These are phyloP conservation scores for Conopomorpha cramerella DNA, from an alignment of 1,140 invertebrate genomes.

Conservation along the genomic window DNA sequence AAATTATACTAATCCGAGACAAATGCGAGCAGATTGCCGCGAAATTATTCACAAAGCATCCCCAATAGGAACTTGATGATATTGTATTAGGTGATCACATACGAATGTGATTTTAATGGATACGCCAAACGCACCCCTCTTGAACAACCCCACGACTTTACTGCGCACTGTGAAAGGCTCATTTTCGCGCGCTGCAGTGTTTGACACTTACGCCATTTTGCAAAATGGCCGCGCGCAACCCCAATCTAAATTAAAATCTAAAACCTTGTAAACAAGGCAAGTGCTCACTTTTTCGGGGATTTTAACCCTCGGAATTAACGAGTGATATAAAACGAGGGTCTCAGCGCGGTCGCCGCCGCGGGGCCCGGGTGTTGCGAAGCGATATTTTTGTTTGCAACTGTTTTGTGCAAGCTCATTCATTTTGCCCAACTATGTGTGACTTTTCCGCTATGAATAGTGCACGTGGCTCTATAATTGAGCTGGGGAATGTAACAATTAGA, in stretches of 20 bases:
- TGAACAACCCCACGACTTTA: slow-evolving; percentile 14
- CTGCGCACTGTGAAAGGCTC: no score
- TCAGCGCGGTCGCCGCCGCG: no score
- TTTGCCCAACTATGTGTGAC: no score
- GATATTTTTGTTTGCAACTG: not conserved
- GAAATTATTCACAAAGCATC: slow-evolving; percentile 56
- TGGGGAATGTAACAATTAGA: no score
- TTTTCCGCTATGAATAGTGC: no score
- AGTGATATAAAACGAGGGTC: slow-evolving; percentile 44
- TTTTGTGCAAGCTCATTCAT: no score
- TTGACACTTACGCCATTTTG: no score
- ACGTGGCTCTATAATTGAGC: no score
- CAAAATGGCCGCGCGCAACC: no score
- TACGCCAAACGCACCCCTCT: slow-evolving; percentile 19
- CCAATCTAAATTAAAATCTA: slow-evolving; percentile 65
- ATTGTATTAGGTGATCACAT: slow-evolving; percentile 63
- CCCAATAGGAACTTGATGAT: slow-evolving; percentile 50
- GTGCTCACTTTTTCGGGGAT: slow-evolving; percentile 64
- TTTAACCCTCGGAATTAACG: slow-evolving; percentile 59
- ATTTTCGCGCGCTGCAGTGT: no score
- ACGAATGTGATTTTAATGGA: slow-evolving; percentile 62
- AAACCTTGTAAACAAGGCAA: slow-evolving; percentile 64
- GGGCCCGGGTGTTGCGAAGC: slow-evolving; percentile 10
- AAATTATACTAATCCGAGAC: slow-evolving; percentile 38
- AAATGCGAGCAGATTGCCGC: slow-evolving; percentile 52